Base-by-base conservation (phyloP, 2,113 vertebrate genomes). In the Equus quagga region DNA sequence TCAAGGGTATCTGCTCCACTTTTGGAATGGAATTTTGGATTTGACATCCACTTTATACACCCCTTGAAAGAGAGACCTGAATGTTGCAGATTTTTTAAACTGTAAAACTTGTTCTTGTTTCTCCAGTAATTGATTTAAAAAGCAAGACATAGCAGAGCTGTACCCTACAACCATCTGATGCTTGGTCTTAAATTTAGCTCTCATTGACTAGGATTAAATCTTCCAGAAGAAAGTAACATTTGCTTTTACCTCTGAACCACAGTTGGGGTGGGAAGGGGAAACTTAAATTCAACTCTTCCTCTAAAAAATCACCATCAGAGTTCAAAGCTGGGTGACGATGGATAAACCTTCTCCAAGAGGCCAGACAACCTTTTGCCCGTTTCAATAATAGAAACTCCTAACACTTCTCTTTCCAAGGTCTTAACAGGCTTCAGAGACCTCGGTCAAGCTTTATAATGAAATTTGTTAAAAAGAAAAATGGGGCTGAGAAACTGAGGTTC, bases 21-120 rank as follows among this genome's bases (percentile, higher is more conserved):
- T 95, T 54, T 54, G 76, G 44, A 84, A 70, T 91, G 17, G 12
- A 23, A 49, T 82, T 92, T 97, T 90, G 82, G 36, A 86, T 87
- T 64, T 93, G 72, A 85, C 49, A 86, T 58, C 80, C 94, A 95
- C 36, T 70, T 21, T 82, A 33, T 17, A 31, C 23, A 46, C 8
- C n/a, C n/a, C 5, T 94, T 96, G 46, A 75, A 93, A 91, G 86
- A 54, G 44, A 87, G n/a, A 73, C 26, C 14, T 90, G 69, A 5
- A 15, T 60, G 26, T 51, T 96, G 26, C 67, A 80, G 51, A 31
- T 51, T 81, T 92, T 89, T 96, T 18, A 69, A 93, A 80, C 7
- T 90, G 4, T 75, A 54, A 93, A 94, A 31, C 3, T 54, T 91
- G 67, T 79, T 83, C 15, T 46, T 24, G 49, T 95, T 92, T 75